Percentiles rank a stretch among this genome's conserved stretches.
Conservation (phyloP, 2,888 invertebrate genomes). For the Nasonia oneida region DNA sequence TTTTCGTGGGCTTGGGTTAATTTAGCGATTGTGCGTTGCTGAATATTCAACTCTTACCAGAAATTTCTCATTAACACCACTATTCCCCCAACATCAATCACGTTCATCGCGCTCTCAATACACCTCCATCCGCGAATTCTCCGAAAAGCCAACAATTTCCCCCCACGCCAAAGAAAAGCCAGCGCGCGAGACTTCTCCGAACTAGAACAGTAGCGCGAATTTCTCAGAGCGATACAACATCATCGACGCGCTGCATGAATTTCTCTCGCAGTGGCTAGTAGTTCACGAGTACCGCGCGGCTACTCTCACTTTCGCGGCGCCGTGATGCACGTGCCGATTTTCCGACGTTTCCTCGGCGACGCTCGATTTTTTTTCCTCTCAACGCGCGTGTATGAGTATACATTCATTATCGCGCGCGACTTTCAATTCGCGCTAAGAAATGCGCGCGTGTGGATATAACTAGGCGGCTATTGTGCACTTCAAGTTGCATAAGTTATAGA, state of each 20-base stretch:
- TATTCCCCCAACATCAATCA: too few species aligned
- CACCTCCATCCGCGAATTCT: not conserved
- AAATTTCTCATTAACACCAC: too few species aligned
- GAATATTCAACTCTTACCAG: too few species aligned
- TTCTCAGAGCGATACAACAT: not conserved
- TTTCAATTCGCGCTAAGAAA: not conserved
- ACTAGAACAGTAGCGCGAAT: not conserved
- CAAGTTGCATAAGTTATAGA: not conserved
- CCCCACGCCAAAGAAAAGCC: not conserved
- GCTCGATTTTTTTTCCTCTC: not conserved
- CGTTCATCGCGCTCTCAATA: too few species aligned
- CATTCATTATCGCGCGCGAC: not conserved
- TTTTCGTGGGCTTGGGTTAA: not conserved
- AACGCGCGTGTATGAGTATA: not conserved
- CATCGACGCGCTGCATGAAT: not conserved
- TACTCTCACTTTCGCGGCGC: constrained; percentile 35
- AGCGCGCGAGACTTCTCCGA: not conserved
- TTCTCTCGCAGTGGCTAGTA: not conserved
- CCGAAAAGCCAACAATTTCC: not conserved
- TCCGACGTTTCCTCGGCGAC: not conserved
- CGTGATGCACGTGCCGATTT: constrained; percentile 18
- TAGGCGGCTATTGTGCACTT: not conserved
- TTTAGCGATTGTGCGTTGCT: not conserved
- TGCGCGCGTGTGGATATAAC: not conserved
- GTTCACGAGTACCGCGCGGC: constrained; percentile 1